Base-by-base conservation (phyloP, 1,140 invertebrate species). In the Papilio aristodemus region DNA sequence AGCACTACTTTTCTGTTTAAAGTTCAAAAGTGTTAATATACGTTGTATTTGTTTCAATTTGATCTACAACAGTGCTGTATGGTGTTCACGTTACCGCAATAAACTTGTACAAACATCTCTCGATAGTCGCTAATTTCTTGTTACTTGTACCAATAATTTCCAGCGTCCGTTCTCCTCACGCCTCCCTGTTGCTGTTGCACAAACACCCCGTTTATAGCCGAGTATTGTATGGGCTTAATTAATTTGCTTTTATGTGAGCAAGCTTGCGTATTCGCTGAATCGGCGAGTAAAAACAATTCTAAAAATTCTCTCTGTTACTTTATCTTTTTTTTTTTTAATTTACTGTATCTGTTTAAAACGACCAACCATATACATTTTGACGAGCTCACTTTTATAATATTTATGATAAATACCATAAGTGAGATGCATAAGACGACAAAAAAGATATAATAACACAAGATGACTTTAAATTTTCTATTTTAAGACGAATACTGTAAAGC, bases 211-310 rank as follows among this genome's bases (percentile, higher is more conserved):
- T 83, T 81, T 79, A 79, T 77, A 76, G 71, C 74, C 63, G 67
- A 60, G 71, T 63, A 79, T 84, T 84, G 80, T 83, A 77, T 78
- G 74, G 75, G 80, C 78, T 83, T 86, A 85, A 88, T 88, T 84
- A 88, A 88, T 88, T 88, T 86, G 80, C 83, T 88, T 86, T 86
- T 83, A 85, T 84, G 76, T 77, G 75, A 75, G 76, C 78, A 85
- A 74, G 75, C 73, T 78, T 73, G 70, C 69, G 43, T 74, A 74
- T 78, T 75, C 70, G 70, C 58, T 73, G 77, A 80, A 78, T 75
- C 71, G 41, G 64, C 60, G 37, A 19, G 43, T 43, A 66, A n/a
- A 73, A 76, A 71, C 68, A 70, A 70, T 63, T 57, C 19, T 22
- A 54, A 25, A 54, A 50, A 54, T 10, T 39, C 7, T 13, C 2